Conservation (phyloP, 2,888 invertebrate species). For the Melikaiella ostensackeni region DNA sequence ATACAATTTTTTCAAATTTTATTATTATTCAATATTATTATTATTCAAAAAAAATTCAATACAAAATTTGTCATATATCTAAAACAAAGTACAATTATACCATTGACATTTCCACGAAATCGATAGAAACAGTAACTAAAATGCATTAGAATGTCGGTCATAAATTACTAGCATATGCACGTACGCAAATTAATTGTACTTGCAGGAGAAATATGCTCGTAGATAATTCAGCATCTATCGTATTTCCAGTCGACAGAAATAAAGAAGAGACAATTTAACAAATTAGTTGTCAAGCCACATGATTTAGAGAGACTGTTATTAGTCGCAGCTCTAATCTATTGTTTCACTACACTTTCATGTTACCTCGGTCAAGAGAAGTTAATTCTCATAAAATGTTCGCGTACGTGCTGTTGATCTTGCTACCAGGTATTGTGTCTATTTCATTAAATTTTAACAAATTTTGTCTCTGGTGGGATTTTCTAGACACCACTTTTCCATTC, state of each 20-base stretch:
- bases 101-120: neutral
- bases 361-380: neutral
- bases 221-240: conserved; percentile 11
- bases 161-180: conserved; percentile 16
- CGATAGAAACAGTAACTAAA: neutral
- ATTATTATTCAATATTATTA: too few species aligned
- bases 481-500: neutral
- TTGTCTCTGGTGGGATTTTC: neutral
- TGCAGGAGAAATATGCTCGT: neutral
- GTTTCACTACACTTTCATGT: conserved; percentile 19
- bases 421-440: neutral
- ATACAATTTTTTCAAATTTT: too few species aligned
- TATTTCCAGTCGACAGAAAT: conserved; percentile 1
- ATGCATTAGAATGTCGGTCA: neutral
- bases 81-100: neutral
- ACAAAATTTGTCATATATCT: neutral
- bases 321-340: conserved; percentile 17
- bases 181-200: conserved; percentile 11
- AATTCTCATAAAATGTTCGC: conserved; percentile 2
- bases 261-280: conserved; percentile 15
- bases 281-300: conserved; percentile 16
- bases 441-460: neutral
- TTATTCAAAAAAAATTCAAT: too few species aligned
- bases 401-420: neutral
- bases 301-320: conserved; percentile 23